A percentile compares a stretch with the other conserved stretches of the same genome.
phyloP scores from a whole-genome alignment of 1,140 invertebrate species.

The Oppia nitens region DNA sequence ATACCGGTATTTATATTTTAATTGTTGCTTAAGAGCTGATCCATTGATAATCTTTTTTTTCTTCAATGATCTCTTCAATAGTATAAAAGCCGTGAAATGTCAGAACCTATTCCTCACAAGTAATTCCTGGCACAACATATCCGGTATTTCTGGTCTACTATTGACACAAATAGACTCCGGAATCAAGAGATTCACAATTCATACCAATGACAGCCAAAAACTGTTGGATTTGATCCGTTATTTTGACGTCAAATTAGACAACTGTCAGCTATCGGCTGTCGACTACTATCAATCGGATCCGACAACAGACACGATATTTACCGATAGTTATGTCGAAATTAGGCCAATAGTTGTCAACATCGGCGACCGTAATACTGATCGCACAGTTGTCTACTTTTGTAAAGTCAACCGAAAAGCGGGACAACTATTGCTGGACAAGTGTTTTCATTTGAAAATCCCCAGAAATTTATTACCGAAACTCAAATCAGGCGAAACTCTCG shows the following conservation, averaged over 20 bases:
- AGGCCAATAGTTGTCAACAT: not conserved
- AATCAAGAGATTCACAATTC: slow-evolving; percentile 53
- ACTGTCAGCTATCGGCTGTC: not conserved
- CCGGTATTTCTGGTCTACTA: slow-evolving; percentile 60
- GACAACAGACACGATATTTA: not conserved
- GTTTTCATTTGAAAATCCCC: slow-evolving; percentile 56
- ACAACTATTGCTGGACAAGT: slow-evolving; percentile 54
- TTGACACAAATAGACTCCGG: slow-evolving; percentile 70
- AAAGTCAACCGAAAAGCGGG: slow-evolving; percentile 47
- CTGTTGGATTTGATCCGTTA: not conserved
- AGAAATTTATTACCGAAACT: slow-evolving; percentile 62
- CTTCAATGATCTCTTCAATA: slow-evolving; percentile 12
- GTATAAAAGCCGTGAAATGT: slow-evolving; percentile 51
- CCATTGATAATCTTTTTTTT: not conserved
- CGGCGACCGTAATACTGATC: not conserved
- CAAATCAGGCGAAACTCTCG: slow-evolving; percentile 61
- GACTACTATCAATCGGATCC: not conserved
- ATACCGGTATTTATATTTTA: slow-evolving; percentile 29
- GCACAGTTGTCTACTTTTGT: slow-evolving; percentile 29
- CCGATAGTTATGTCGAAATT: too few relatives aligned
- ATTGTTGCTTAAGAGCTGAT: not conserved
- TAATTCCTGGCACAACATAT: slow-evolving; percentile 60
- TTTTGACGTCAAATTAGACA: slow-evolving; percentile 6
- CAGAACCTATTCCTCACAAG: slow-evolving; percentile 76
- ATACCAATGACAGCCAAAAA: slow-evolving; percentile 44